Evolutionary conservation across 2,797 vertebrate genomes (phyloP).

Genomic region (Ctenochaetus hawaiiensis): DNA sequence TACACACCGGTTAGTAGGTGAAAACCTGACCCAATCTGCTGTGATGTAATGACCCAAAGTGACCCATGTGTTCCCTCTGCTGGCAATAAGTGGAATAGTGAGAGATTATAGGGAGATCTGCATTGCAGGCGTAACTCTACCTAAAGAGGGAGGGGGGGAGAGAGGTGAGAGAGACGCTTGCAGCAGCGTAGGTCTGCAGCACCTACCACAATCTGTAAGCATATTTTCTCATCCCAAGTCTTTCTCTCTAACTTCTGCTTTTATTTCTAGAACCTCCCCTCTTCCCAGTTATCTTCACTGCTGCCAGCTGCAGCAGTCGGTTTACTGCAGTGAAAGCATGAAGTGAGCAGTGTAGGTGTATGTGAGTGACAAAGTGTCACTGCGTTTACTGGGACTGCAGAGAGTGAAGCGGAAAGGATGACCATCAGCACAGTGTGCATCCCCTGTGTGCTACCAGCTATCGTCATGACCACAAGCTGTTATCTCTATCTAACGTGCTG

Average conservation of each 20-base stretch:
- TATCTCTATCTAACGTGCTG: slow-evolving; percentile 34
- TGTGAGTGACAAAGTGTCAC: slow-evolving; percentile 44
- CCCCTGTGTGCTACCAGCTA: slow-evolving; percentile 38
- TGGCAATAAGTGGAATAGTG: slow-evolving; percentile 67
- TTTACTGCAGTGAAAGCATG: slow-evolving; percentile 59
- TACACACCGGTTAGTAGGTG: slow-evolving; percentile 18
- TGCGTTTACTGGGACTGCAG: slow-evolving; percentile 56
- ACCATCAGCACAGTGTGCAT: slow-evolving; percentile 40
- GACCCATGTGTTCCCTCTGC: slow-evolving; percentile 73
- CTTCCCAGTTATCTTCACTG: slow-evolving; percentile 18
- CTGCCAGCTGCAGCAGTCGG: slow-evolving; percentile 43
- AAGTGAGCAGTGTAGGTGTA: slow-evolving; percentile 16
- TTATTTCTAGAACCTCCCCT: slow-evolving; percentile 30
- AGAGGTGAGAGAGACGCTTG: slow-evolving; percentile 44
- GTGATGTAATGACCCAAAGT: slow-evolving; percentile 55
- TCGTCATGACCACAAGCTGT: slow-evolving; percentile 31
- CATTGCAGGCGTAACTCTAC: slow-evolving; percentile 83
- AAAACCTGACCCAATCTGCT: slow-evolving; percentile 37
- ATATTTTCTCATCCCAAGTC: slow-evolving; percentile 56
- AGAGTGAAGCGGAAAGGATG: slow-evolving; percentile 18
- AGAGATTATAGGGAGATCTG: slow-evolving; percentile 75
- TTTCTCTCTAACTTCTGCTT: slow-evolving; percentile 39
- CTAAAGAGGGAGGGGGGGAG: slow-evolving; percentile 41
- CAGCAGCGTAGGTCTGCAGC: slow-evolving; percentile 67
- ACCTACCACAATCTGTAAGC: slow-evolving; percentile 64